Evolutionary conservation across 2,113 vertebrate genomes (phyloP), one percentile per base, ranked within the genome.

Genomic region (Caloenas nicobarica): DNA sequence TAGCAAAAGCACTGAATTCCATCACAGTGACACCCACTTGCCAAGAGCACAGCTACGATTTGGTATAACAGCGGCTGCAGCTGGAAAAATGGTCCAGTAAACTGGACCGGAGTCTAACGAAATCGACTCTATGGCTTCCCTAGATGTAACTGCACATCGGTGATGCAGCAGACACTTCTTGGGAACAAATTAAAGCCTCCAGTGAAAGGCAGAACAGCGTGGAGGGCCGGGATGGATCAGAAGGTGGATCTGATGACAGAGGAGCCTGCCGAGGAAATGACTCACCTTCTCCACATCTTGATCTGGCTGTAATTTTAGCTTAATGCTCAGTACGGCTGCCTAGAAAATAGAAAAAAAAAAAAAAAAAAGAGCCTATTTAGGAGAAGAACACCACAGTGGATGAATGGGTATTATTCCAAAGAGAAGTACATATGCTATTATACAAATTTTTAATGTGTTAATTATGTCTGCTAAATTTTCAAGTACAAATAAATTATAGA

Each of bases 251-350:
- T 72, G 84, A 74, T 74, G 88, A 79, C 36, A 51, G 79, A 81
- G 73, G 4, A 86, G 44, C 81, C 73, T 74, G 42, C 74, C 40
- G 54, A 86, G 70, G 79, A 91, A 93, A 86, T 88, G 25, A 82
- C 98, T 98, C 76, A 99, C 99, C 98, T 99, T 97, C 79, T 99
- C 99, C 89, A 98, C 78, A 64, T 98, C 96, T 40, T 99, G 97
- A 28, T 98, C 97, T 14, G 97, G 93, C 96, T 99, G 99, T 44
- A 99, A 93, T 46, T 98, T 96, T 84, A 99, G 96, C 86, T 98
- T 99, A 8, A 97, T 97, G 73, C 98, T 95, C 71, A 99, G 94
- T 18, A 96, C 23, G 23, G 96, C 95, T n/a, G 98, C 99, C 99
- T 99, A 88, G 70, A 86, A 88, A 93, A 86, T 31, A 96, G 7